Base-by-base conservation (phyloP, 2,113 vertebrate genomes). In the Synchiropus splendidus region DNA sequence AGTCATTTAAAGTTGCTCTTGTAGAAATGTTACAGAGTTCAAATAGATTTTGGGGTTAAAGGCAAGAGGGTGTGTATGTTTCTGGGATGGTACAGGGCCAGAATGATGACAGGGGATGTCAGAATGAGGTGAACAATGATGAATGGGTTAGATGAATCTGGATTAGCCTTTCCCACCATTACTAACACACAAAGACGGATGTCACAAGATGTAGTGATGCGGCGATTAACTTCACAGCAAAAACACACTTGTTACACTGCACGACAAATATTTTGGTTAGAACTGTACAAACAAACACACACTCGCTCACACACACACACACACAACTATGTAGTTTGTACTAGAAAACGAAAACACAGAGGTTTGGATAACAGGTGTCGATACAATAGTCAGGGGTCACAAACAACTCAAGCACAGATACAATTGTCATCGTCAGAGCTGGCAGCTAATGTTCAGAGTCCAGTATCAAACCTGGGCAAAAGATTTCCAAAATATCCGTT, bases 61-160 rank as follows among this genome's bases (percentile, higher is more conserved):
- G 21, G 21, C 8, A 27, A 27, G 21, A 4, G 48, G 32, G 35
- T 62, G 44, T 54, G 72, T 61, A 64, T 67, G 66, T 65, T 67
- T 77, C 75, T 77, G 70, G 74, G 77, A 82, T 78, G 77, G 61
- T 53, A 51, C 45, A 51, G 60, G 61, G 64, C 60, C 65, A 36
- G 51, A 43, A 60, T 31, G 51, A 46, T 39, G 50, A 59, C 35
- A 57, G 42, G 47, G 40, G 54, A 40, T 14, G 5, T 67, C 51
- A 74, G 62, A 73, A 67, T 78, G 72, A 76, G 40, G 53, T 45
- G 58, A 42, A 21, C 27, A 54, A 35, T 46, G 39, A 39, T 46
- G 42, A 52, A 60, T 61, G 64, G 36, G 17, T 49, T 31, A 70
- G 54, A 64, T 73, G 65, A 56, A 41, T 63, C 39, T 67, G 71